Base-by-base conservation (phyloP, 2,113 vertebrate species). In the Phalacrocorax carbo region DNA sequence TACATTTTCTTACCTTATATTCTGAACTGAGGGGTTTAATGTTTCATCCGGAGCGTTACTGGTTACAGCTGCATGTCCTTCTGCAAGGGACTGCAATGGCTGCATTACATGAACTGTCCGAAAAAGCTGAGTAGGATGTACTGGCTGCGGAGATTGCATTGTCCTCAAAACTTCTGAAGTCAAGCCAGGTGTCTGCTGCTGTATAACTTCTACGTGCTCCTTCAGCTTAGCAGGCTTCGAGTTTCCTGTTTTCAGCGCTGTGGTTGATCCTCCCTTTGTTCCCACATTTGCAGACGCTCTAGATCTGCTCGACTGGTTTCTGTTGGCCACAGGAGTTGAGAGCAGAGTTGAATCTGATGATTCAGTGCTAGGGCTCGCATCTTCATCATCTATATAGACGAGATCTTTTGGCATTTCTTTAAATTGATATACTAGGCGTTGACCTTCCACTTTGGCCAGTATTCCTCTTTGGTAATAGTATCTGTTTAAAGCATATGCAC, bases 391-490 rank as follows among this genome's bases (percentile, higher is more conserved):
- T 94, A 99, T 99, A 72, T 98, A 99, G 78, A 99, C 73, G 77
- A 99, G 99, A 96, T 99, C 98, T 98, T 99, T 99, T 51, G 99
- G 99, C 98, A 99, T 99, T 85, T 99, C 99, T 88, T 99, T 99
- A 96, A 99, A 99, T 92, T 99, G 99, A 97, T 99, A 99, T 10
- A 99, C 99, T 46, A 99, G 98, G 44, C 99, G 99, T 95, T 99
- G 99, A 62, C 99, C 99, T 98, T 99, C 99, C n/a, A 99, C 99
- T 97, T 99, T 99, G 94, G 99, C 99, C 90, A 99, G 98, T 92
- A 99, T 99, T 96, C 99, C 99, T 96, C 99, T 99, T 98, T 99
- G 99, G 97, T 99, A 99, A 97, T 99, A 99, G 97, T 99, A 99
- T 97, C 99, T 99, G 96, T 90, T 96, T 18, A 66, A 97, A 96